A percentile compares a stretch with the other conserved stretches of the same genome.
Conservation (phyloP, 2,888 invertebrate species). For the Esperia sulphurella region DNA sequence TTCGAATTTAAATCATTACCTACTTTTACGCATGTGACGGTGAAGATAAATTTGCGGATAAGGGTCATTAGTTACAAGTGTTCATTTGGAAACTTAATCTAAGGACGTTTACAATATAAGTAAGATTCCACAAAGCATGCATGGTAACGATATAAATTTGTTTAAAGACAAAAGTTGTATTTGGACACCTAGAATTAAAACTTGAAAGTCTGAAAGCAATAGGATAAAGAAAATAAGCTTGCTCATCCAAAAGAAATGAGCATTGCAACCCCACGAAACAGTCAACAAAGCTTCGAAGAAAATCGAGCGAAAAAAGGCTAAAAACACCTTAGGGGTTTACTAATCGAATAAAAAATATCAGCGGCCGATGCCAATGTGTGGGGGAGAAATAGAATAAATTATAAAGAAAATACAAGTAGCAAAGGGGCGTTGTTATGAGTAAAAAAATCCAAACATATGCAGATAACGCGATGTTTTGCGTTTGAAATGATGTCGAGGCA, state of each 20-base stretch:
- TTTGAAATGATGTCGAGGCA: constrained; percentile 49
- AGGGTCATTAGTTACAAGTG: background rate
- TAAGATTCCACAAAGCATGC: too few species aligned
- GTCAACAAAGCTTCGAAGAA: constrained; percentile 79
- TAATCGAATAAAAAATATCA: constrained; percentile 82
- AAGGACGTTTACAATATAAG: too few species aligned
- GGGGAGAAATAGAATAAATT: constrained; percentile 78
- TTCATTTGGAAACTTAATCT: too few species aligned
- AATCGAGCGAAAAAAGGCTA: constrained; percentile 80
- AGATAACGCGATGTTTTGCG: constrained; percentile 56
- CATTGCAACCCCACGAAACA: constrained; percentile 73
- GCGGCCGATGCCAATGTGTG: constrained; percentile 77
- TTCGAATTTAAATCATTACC: background rate
- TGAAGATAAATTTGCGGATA: constrained; percentile 11
- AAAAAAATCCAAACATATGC: constrained; percentile 68
- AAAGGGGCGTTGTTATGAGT: constrained; percentile 68
- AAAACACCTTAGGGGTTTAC: constrained; percentile 81
- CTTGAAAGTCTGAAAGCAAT: constrained; percentile 13
- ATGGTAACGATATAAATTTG: too few species aligned
- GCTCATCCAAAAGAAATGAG: constrained; percentile 76
- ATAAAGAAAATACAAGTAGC: constrained; percentile 77
- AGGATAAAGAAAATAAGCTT: constrained; percentile 56
- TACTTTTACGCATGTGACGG: background rate
- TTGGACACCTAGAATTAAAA: background rate
- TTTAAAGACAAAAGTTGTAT: background rate